Evolutionary conservation across 2,888 invertebrate species (phyloP).

Genomic region (Ichneumoninae sp.): DNA sequence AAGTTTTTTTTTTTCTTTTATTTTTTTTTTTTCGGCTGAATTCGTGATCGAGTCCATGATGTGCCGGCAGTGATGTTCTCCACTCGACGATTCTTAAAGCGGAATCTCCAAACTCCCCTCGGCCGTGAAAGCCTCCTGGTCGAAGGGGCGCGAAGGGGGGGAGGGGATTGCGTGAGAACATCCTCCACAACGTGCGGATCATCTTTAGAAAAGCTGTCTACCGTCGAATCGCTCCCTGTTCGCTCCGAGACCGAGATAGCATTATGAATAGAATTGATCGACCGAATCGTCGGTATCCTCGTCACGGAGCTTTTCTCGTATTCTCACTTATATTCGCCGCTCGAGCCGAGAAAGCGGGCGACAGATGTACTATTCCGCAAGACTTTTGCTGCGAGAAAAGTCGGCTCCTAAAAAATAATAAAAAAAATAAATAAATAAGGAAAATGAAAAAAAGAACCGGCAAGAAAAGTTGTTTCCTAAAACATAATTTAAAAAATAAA

Average conservation of each 20-base stretch:
- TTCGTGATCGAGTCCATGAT: neutral
- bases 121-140: neutral
- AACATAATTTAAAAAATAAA: no score
- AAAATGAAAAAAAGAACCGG: no score
- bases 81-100: neutral
- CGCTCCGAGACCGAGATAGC: neutral
- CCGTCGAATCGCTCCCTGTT: constrained; percentile 2
- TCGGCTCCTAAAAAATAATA: neutral
- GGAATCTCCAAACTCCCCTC: neutral
- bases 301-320: constrained; percentile 4
- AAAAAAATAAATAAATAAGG: neutral
- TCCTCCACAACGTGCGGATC: constrained; percentile 12
- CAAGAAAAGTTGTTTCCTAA: no score
- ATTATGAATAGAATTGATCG: constrained; percentile 18
- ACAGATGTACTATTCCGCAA: neutral
- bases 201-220: neutral
- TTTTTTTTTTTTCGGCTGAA: neutral
- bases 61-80: neutral
- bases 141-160: neutral
- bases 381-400: neutral
- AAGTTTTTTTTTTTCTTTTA: neutral
- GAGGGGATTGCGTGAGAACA: neutral
- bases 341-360: neutral
- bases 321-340: neutral
- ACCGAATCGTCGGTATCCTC: constrained; percentile 5